These are phyloP conservation scores for Chlorops oryzae DNA, from an alignment of 1,140 invertebrate species.

Conservation along the genomic window DNA sequence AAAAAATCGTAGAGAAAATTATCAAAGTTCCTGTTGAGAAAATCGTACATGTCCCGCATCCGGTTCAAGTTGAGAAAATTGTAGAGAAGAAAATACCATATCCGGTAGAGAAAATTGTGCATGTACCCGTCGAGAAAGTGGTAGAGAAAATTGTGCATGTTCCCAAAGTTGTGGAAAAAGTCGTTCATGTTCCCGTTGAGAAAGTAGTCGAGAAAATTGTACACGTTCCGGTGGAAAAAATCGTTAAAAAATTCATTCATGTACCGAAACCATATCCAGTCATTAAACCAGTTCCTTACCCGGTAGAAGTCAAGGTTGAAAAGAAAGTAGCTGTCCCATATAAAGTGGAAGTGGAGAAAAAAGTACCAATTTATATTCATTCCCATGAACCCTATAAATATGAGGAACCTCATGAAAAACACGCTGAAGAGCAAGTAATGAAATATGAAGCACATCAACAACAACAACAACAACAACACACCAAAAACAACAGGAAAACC, in stretches of 20 bases:
- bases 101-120: constrained; percentile 48
- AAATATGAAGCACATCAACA: constrained; percentile 2
- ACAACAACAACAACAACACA: constrained; percentile 11
- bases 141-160: constrained; percentile 54
- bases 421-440: neutral
- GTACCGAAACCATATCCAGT: constrained; percentile 56
- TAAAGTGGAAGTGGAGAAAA: constrained; percentile 53
- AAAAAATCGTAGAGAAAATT: constrained; percentile 49
- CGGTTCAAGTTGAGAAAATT: constrained; percentile 31
- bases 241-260: constrained; percentile 54
- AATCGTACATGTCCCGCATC: constrained; percentile 19
- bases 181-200: constrained; percentile 50
- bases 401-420: neutral
- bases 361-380: constrained; percentile 45
- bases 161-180: constrained; percentile 45
- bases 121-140: constrained; percentile 32
- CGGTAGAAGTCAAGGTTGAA: constrained; percentile 52
- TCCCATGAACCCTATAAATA: constrained; percentile 20
- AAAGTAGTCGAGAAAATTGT: constrained; percentile 52
- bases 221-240: constrained; percentile 49
- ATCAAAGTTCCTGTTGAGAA: constrained; percentile 55
- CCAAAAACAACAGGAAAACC: neutral
- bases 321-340: constrained; percentile 52
- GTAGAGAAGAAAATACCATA: constrained; percentile 43
- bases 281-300: constrained; percentile 47